phyloP scores from a whole-genome alignment of 2,888 invertebrate species.

The Notodonta ziczac region DNA sequence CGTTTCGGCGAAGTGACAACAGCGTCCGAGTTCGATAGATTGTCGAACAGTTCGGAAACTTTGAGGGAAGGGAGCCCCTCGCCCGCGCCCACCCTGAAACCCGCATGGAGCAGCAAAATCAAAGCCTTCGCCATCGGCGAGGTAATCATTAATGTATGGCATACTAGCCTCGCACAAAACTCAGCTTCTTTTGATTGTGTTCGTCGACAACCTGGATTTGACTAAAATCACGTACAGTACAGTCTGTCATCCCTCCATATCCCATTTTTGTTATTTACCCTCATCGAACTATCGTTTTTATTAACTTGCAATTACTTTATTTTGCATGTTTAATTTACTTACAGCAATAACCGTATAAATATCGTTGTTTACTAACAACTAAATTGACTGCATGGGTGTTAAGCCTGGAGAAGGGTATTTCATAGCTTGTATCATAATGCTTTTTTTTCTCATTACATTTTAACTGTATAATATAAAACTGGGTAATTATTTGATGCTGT shows the following conservation, averaged over 20 bases:
- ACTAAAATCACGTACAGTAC: constrained; percentile 66
- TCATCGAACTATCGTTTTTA: constrained; percentile 57
- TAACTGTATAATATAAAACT: constrained; percentile 2
- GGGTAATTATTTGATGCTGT: constrained; percentile 15
- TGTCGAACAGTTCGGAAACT: constrained; percentile 68
- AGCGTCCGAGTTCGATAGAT: constrained; percentile 67
- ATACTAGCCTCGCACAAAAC: constrained; percentile 72
- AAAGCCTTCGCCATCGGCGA: constrained; percentile 84
- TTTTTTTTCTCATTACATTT: constrained; percentile 66
- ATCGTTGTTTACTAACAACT: constrained; percentile 54
- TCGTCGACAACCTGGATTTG: constrained; percentile 73
- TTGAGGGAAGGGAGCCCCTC: constrained; percentile 68
- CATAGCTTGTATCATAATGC: constrained; percentile 76
- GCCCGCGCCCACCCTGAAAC: constrained; percentile 70
- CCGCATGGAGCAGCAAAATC: constrained; percentile 82
- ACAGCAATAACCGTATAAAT: constrained; percentile 57
- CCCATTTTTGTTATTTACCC: constrained; percentile 70
- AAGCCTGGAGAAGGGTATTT: constrained; percentile 71
- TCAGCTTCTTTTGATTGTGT: constrained; percentile 83
- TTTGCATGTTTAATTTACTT: constrained; percentile 77
- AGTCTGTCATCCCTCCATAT: constrained; percentile 63
- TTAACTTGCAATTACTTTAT: constrained; percentile 77
- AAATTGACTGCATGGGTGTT: constrained; percentile 80
- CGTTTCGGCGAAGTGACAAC: constrained; percentile 78
- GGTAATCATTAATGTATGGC: constrained; percentile 81